phyloP scores from a whole-genome alignment of 1,140 invertebrate genomes.

The Apocrypta bakeri region DNA sequence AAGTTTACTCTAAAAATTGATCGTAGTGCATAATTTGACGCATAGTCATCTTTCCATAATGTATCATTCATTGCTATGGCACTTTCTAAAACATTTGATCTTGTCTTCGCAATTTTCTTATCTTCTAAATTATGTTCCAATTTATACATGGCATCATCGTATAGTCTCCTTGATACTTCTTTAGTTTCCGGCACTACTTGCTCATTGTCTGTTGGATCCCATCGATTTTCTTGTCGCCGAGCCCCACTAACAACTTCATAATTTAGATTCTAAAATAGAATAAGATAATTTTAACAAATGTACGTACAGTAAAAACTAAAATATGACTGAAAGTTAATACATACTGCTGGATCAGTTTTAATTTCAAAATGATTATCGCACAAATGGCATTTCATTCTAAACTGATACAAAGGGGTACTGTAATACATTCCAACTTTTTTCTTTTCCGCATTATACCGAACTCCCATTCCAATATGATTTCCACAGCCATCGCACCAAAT shows the following conservation, averaged over 20 bases:
- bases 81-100: slow-evolving; percentile 82
- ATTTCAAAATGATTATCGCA: slow-evolving; percentile 99
- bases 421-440: slow-evolving; percentile 99
- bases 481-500: slow-evolving; percentile 99
- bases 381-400: slow-evolving; percentile 99
- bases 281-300: slow-evolving; percentile 24
- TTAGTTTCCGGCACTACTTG: slow-evolving; percentile 94
- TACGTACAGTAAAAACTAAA: background rate
- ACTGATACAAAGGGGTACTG: slow-evolving; percentile 97
- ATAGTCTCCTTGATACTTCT: slow-evolving; percentile 88
- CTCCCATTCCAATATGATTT: slow-evolving; percentile 99
- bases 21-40: slow-evolving; percentile 88
- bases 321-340: slow-evolving; percentile 55
- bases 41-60: slow-evolving; percentile 92
- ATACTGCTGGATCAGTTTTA: slow-evolving; percentile 97
- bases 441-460: slow-evolving; percentile 99
- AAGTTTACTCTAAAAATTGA: slow-evolving; percentile 86
- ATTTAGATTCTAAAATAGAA: slow-evolving; percentile 90
- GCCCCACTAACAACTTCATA: slow-evolving; percentile 97
- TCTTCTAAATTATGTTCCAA: slow-evolving; percentile 94
- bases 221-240: slow-evolving; percentile 96
- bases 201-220: slow-evolving; percentile 97
- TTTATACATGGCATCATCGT: slow-evolving; percentile 97
- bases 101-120: slow-evolving; percentile 80
- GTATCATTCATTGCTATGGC: slow-evolving; percentile 86